Evolutionary conservation across 2,797 vertebrate species (phyloP), one percentile per base, ranked within the genome.

Genomic region (Chelon auratus): DNA sequence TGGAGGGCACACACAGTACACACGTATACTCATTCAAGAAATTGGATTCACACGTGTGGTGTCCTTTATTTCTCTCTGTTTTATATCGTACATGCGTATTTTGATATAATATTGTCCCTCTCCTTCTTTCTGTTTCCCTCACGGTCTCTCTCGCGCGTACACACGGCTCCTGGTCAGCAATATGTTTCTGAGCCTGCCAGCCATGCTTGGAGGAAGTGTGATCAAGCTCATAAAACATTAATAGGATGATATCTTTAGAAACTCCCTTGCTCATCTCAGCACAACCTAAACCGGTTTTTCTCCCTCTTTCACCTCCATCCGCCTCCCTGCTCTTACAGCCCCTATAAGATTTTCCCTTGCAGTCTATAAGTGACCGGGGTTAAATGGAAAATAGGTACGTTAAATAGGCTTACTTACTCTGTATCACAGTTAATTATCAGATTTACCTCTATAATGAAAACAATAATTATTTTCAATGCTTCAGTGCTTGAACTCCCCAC

Each of bases 181-280:
- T 87, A 86, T 90, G 84, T 84, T 87, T 72, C 75, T 47, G 60
- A 59, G 68, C 74, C 87, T 82, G 70, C 40, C 30, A 68, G 84
- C 85, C 69, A 68, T 80, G 81, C 87, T 86, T 40, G 30, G 78
- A 86, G 83, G 88, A 91, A 91, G 90, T 87, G 74, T 84, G 88
- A 92, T 91, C 76, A 37, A 68, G 78, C 81, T 92, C 89, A 92
- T 93, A 62, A 92, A 93, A 89, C 86, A 93, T 92, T 87, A 73
- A 94, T 89, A 73, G 51, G 69, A 72, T 47, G 87, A 83, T 92
- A 93, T 93, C 81, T 93, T 93, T 91, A 92, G 91, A 91, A 88
- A 87, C 72, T 67, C 77, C 55, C 76, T 75, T 75, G 56, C 63
- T 90, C 64, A 64, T 76, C 72, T 80, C 84, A 78, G 81, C 80